Evolutionary conservation across 2,888 invertebrate species (phyloP).

Genomic region (Phortica okadai): DNA sequence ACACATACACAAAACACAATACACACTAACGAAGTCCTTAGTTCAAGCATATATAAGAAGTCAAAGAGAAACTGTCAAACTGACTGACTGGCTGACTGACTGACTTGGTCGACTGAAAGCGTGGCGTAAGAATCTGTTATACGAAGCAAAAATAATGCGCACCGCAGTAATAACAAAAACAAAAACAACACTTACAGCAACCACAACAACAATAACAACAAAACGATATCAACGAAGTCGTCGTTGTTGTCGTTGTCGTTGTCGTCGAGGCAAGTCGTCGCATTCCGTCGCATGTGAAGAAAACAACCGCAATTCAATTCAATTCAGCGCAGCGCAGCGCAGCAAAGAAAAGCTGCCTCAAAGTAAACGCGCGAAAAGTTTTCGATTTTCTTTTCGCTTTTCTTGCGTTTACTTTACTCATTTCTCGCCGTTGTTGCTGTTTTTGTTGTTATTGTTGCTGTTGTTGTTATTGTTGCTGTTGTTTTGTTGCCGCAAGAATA

Average conservation of each 20-base stretch:
- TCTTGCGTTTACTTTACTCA: neutral
- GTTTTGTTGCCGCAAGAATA: neutral
- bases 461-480: neutral
- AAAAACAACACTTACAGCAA: slow-evolving; percentile 4
- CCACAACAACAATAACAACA: neutral
- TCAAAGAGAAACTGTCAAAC: neutral
- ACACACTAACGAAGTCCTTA: slow-evolving; percentile 3
- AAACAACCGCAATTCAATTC: neutral
- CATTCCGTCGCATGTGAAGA: neutral
- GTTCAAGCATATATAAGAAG: neutral
- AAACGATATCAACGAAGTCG: neutral
- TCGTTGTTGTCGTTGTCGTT: neutral
- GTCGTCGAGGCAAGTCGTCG: neutral
- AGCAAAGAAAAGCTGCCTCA: neutral
- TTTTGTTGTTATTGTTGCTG: neutral
- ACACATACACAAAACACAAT: neutral
- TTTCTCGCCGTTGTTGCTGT: neutral
- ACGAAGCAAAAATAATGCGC: slow-evolving; percentile 19
- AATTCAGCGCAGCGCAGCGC: neutral
- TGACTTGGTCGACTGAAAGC: neutral
- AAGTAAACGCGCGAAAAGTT: slow-evolving; percentile 26
- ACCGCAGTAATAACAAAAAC: neutral
- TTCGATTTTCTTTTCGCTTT: slow-evolving; percentile 8
- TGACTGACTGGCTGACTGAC: neutral
- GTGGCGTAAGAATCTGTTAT: slow-evolving; percentile 4